Evolutionary conservation across 2,797 vertebrate genomes (phyloP).

Genomic region (Tauraco hartlaubi): DNA sequence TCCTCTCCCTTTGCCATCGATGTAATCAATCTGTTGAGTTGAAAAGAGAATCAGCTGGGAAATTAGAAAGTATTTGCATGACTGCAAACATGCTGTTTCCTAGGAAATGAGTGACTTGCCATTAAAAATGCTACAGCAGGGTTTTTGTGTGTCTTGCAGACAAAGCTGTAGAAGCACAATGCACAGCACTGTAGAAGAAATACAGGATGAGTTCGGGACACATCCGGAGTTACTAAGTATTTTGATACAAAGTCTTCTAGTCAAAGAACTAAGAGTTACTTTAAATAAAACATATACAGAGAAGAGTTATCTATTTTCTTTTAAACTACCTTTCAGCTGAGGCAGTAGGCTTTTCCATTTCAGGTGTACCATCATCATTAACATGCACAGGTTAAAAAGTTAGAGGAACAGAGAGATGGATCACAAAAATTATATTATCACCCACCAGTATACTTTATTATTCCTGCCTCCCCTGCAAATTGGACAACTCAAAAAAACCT

Average conservation of each 20-base stretch:
- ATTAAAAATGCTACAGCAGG: neutral
- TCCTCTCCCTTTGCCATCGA: slow-evolving; percentile 94
- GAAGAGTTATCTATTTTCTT: neutral
- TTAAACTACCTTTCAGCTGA: neutral
- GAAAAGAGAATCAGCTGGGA: neutral
- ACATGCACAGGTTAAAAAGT: neutral
- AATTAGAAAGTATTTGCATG: neutral
- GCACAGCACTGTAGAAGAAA: neutral
- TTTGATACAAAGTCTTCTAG: neutral
- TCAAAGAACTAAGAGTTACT: neutral
- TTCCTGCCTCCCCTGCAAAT: neutral
- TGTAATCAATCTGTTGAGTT: slow-evolving; percentile 87
- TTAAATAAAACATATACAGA: neutral
- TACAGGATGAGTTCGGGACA: neutral
- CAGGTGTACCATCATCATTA: neutral
- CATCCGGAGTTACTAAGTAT: neutral
- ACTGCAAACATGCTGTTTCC: neutral
- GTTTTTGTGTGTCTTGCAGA: neutral
- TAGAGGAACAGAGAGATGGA: neutral
- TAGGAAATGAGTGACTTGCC: neutral
- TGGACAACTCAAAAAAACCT: neutral
- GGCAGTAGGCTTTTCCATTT: neutral
- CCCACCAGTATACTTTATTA: neutral
- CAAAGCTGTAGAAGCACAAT: neutral
- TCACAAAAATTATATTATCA: neutral